phyloP scores from a whole-genome alignment of 2,113 vertebrate genomes.

The Cromileptes altivelis region DNA sequence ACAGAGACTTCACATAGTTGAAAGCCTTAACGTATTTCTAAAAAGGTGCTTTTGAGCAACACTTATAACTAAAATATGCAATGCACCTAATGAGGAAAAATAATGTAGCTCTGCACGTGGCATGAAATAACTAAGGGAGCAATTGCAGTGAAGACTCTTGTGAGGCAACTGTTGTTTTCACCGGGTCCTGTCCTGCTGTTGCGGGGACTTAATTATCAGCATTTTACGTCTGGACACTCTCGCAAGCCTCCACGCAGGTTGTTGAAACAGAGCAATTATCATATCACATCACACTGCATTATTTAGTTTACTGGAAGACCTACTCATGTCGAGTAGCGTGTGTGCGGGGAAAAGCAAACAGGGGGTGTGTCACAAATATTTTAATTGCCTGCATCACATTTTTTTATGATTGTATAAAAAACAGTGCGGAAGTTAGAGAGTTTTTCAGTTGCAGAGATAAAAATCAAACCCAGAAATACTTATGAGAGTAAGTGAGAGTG shows the following conservation, averaged over 20 bases:
- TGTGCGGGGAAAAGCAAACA: slow-evolving; percentile 28
- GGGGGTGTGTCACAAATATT: slow-evolving; percentile 12
- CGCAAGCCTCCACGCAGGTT: slow-evolving; percentile 35
- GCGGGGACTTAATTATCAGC: slow-evolving; percentile 49
- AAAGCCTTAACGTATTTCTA: slow-evolving; percentile 17
- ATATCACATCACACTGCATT: slow-evolving; percentile 57
- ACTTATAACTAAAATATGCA: neutral
- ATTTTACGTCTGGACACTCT: slow-evolving; percentile 35
- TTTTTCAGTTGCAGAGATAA: neutral
- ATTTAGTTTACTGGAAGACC: slow-evolving; percentile 54
- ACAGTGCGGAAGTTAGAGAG: neutral
- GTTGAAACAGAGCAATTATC: slow-evolving; percentile 63
- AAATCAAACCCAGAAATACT: slow-evolving; percentile 3
- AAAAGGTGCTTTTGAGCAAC: neutral
- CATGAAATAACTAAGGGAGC: slow-evolving; percentile 6
- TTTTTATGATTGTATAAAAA: neutral
- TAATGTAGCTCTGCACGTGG: neutral
- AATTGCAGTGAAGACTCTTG: slow-evolving; percentile 23
- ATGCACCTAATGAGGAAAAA: neutral
- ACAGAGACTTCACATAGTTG: slow-evolving; percentile 15
- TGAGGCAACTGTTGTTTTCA: slow-evolving; percentile 34
- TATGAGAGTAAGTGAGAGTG: neutral
- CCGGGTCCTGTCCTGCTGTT: slow-evolving; percentile 15
- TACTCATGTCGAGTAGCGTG: slow-evolving; percentile 16
- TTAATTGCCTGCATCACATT: neutral